Base-by-base conservation (phyloP, 2,113 vertebrate species). In the Pampusana beccarii region DNA sequence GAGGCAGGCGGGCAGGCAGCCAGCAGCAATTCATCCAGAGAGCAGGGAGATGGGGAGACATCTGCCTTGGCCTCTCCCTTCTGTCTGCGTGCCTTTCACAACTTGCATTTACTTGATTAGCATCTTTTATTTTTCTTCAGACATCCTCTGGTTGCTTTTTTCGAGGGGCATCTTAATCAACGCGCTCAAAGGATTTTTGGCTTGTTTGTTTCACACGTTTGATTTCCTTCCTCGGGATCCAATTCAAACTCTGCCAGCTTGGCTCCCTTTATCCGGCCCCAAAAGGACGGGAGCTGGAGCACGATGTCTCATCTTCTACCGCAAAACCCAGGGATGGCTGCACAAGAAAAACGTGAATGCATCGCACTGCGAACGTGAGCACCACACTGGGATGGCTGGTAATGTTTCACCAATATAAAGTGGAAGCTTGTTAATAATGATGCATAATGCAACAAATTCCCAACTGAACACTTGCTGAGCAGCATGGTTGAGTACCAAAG, bases 1-100 rank as follows among this genome's bases (percentile, higher is more conserved):
- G 87, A 91, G 85, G 44, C 85, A 65, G 78, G 75, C 61, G 46
- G 83, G 87, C 91, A 73, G 84, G 4, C 86, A 83, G 92, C 56
- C 92, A 94, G 61, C 40, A 38, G 88, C 34, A 61, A 48, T 4
- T 33, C 51, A 38, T 2, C 48, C 69, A 50, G 21, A 60, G 80
- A 4, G 19, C 80, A 51, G 28, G 48, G 44, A 18, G 66, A 31
- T 20, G 56, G 70, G 33, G 34, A 80, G 87, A 42, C 48, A 83
- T 36, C 92, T 77, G 80, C 80, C 54, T 46, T 18, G 62, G 54
- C 78, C 36, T 38, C 17, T 51, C 38, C 53, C 48, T 57, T 56
- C 86, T 16, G 18, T 3, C 53, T 2, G 26, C 70, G 36, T 34
- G 56, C 70, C 54, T 48, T 54, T 50, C 60, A 29, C 57, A 24